These are phyloP conservation scores for Anthrax anthrax DNA, from an alignment of 2,888 invertebrate genomes.

Conservation along the genomic window DNA sequence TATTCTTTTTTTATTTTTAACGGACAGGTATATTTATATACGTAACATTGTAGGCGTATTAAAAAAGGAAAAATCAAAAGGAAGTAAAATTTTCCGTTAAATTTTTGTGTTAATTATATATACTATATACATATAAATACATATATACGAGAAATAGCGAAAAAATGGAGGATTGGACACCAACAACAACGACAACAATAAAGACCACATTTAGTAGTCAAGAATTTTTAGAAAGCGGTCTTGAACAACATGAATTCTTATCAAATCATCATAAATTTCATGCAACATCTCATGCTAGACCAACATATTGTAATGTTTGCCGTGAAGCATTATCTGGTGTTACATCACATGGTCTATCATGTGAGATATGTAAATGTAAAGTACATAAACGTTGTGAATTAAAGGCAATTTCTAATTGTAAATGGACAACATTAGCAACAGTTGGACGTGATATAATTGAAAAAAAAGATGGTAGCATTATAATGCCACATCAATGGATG, in stretches of 20 bases:
- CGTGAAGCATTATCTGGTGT: slow-evolving; percentile 85
- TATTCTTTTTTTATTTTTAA: no score
- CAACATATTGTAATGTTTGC: slow-evolving; percentile 95
- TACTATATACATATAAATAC: no score
- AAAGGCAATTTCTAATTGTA: slow-evolving; percentile 87
- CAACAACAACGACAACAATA: no score
- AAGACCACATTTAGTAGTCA: no score
- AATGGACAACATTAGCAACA: slow-evolving; percentile 93
- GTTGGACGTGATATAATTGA: slow-evolving; percentile 92
- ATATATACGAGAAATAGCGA: no score
- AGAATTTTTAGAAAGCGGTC: slow-evolving; percentile 36
- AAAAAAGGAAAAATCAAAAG: no score
- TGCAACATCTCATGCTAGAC: slow-evolving; percentile 84
- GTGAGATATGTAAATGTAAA: slow-evolving; percentile 95
- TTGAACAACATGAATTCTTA: slow-evolving; percentile 50
- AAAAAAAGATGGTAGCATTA: slow-evolving; percentile 77
- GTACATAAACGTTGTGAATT: slow-evolving; percentile 91
- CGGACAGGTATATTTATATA: no score
- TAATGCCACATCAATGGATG: slow-evolving; percentile 98
- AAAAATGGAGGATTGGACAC: no score
- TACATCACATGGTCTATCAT: slow-evolving; percentile 88
- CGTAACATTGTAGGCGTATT: no score
- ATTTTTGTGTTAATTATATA: no score
- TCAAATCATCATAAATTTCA: slow-evolving; percentile 70
- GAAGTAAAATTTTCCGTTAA: no score